A percentile compares a stretch with the other conserved stretches of the same genome.
Evolutionary conservation across 2,797 vertebrate species (phyloP).

Genomic region (Tenualosa ilisha): DNA sequence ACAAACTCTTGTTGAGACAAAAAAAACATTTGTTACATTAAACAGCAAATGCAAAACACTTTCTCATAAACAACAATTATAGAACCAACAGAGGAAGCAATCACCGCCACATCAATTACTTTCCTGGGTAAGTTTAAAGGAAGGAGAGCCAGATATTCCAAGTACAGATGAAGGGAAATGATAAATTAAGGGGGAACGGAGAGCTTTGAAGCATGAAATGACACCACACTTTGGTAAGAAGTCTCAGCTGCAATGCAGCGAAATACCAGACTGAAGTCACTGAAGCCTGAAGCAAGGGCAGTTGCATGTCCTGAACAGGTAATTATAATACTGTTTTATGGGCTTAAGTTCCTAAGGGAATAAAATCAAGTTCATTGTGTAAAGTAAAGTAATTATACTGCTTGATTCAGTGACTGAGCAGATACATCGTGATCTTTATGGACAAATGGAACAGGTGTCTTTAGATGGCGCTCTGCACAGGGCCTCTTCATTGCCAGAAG

Average conservation of each 20-base stretch:
- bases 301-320: not conserved
- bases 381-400: not conserved
- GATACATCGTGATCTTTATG: not conserved
- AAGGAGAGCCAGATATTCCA: not conserved
- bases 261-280: not conserved
- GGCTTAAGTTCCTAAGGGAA: not conserved
- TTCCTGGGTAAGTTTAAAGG: not conserved
- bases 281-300: not conserved
- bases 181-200: not conserved
- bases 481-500: not conserved
- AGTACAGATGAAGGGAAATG: not conserved
- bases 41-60: not conserved
- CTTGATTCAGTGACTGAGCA: not conserved
- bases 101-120: not conserved
- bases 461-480: not conserved
- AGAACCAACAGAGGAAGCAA: not conserved
- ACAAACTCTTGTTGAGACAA: not conserved
- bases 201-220: slow-evolving; percentile 8
- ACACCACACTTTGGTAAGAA: not conserved
- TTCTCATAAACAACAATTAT: not conserved
- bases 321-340: not conserved
- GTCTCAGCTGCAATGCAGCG: slow-evolving; percentile 9
- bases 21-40: not conserved
- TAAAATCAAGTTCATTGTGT: not conserved
- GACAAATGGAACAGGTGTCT: not conserved